phyloP scores from a whole-genome alignment of 2,888 invertebrate species.

The Sinhomidia bicolor region DNA sequence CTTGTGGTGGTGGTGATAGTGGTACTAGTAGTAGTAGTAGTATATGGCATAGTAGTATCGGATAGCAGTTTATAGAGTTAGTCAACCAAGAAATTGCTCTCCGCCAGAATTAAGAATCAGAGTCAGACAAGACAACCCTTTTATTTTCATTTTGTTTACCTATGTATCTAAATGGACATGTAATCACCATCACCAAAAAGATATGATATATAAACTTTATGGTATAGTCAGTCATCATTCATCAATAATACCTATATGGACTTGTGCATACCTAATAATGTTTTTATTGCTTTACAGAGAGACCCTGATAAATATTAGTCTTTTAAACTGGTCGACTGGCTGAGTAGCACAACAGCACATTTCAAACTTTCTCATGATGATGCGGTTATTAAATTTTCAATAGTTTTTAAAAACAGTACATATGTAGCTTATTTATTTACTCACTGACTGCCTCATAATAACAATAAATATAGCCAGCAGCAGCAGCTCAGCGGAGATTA shows the following conservation, averaged over 20 bases:
- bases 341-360: not conserved
- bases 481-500: too few relatives aligned
- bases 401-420: slow-evolving; percentile 2
- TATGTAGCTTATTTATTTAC: not conserved
- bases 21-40: too few relatives aligned
- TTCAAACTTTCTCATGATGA: slow-evolving; percentile 42
- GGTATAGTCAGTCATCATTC: not conserved
- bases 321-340: not conserved
- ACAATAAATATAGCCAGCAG: too few relatives aligned
- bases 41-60: slow-evolving; percentile 2
- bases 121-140: not conserved
- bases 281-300: not conserved
- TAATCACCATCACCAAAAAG: not conserved
- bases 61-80: not conserved
- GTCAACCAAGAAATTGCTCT: slow-evolving; percentile 43
- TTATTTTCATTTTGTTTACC: not conserved
- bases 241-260: not conserved
- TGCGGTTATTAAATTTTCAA: slow-evolving; percentile 21
- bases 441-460: not conserved
- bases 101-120: too few relatives aligned
- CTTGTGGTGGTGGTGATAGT: not conserved
- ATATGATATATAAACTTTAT: too few relatives aligned
- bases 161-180: not conserved
- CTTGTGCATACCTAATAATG: not conserved
- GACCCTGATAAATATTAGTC: not conserved